These are phyloP conservation scores for Ischnura elegans DNA, from an alignment of 2,888 invertebrate genomes.

Conservation along the genomic window DNA sequence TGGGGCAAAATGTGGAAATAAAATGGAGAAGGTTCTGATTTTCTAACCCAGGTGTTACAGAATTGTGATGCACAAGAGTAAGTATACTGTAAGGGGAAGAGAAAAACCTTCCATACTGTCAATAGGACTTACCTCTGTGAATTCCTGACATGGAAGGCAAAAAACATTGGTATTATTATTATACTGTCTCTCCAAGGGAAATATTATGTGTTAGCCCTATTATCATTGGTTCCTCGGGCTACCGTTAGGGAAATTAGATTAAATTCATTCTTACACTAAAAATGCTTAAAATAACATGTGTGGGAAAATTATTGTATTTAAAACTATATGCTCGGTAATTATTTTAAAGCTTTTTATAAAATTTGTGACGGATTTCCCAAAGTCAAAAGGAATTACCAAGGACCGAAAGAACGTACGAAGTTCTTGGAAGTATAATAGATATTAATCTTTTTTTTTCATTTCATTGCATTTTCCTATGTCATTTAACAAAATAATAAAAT, in stretches of 20 bases:
- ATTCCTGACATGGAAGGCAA: conserved; percentile 61
- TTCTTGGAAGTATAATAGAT: no score
- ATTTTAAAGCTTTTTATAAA: no score
- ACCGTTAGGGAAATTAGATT: no score
- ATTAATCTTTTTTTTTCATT: no score
- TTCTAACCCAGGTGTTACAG: background rate
- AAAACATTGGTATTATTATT: conserved; percentile 32
- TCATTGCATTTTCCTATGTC: no score
- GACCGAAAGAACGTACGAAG: no score
- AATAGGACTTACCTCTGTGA: conserved; percentile 51
- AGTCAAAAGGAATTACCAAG: no score
- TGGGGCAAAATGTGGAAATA: background rate
- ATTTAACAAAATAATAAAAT: no score
- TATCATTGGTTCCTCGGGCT: background rate
- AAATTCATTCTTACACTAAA: background rate
- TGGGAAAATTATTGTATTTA: no score
- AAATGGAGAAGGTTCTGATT: background rate
- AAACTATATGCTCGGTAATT: no score
- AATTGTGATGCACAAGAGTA: background rate
- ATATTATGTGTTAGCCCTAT: conserved; percentile 6
- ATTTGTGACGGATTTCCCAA: no score
- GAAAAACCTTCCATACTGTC: conserved; percentile 13
- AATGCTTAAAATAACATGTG: no score
- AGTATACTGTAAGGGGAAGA: background rate
- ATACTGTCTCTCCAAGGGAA: background rate